Base-by-base conservation (phyloP, 2,888 invertebrate genomes). In the Stenodera caucasica region DNA sequence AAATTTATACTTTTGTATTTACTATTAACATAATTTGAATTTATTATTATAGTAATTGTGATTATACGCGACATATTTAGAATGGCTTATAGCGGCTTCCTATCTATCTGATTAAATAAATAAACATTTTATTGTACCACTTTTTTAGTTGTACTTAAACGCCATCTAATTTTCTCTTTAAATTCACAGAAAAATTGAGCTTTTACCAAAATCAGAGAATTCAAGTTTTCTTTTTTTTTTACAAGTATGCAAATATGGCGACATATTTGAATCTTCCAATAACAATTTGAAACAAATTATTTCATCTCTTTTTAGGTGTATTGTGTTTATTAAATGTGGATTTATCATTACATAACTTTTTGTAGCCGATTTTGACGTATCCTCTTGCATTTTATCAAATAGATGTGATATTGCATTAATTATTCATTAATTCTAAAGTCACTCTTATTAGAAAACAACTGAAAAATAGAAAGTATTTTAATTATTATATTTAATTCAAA, bases 21-120 rank as follows among this genome's bases (percentile, higher is more conserved):
- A 58, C 53, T 55, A 58, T 58, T 61, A 61, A 70, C 61, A 67
- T 69, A 66, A 70, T 73, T 72, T 70, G 69, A 73, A 73, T 74
- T 73, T 71, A 72, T 71, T 67, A 68, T 65, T 65, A 60, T 61
- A 56, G 61, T 63, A 63, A 62, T 64, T 62, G 65, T 58, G 37
- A 55, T 63, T 59, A 60, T 53, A 60, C 62, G 65, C 67, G 60
- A 70, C 66, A 67, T 71, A 70, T 73, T 72, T 67, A 72, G 73
- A 66, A 73, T 53, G 69, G 68, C 18, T 70, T 65, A 69, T 72
- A 73, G 65, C 65, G 58, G 61, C 66, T 62, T 67, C 65, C 63
- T 68, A 66, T 68, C 65, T 67, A 66, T 66, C 66, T 61, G 67
- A 65, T 67, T 67, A 67, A 66, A 66, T 66, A 67, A 65, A 66